These are phyloP conservation scores for Botia almorhae DNA, from an alignment of 2,797 vertebrate species.

Conservation along the genomic window DNA sequence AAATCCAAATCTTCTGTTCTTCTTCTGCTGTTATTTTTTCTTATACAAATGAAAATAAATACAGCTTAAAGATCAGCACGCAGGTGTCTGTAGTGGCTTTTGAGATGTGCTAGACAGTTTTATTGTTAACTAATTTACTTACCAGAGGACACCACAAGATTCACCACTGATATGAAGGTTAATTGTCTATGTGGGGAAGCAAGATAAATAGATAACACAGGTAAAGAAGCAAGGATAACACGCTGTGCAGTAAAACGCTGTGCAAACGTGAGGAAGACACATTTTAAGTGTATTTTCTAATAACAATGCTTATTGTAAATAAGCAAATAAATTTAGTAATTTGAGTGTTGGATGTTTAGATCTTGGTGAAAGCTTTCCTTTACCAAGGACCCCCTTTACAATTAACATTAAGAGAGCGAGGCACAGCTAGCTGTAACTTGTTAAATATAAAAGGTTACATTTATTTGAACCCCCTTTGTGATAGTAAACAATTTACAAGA, in stretches of 20 bases:
- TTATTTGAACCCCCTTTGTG: no score
- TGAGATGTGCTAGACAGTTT: constrained; percentile 12
- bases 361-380: no score
- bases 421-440: no score
- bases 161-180: constrained; percentile 5
- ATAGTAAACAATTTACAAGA: no score
- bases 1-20: constrained; percentile 1
- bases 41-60: constrained; percentile 65
- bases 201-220: neutral
- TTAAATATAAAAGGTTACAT: no score
- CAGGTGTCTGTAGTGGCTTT: constrained; percentile 30
- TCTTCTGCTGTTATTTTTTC: constrained; percentile 43
- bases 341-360: no score
- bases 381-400: no score
- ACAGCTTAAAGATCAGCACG: constrained; percentile 75
- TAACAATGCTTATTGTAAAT: no score
- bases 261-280: neutral
- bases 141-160: neutral
- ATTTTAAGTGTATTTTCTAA: no score
- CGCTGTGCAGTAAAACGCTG: neutral
- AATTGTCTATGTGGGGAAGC: neutral
- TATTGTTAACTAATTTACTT: constrained; percentile 2
- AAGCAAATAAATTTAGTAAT: no score
- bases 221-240: neutral
- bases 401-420: no score